Base-by-base conservation (phyloP, 1,140 invertebrate genomes). In the Cherax destructor region DNA sequence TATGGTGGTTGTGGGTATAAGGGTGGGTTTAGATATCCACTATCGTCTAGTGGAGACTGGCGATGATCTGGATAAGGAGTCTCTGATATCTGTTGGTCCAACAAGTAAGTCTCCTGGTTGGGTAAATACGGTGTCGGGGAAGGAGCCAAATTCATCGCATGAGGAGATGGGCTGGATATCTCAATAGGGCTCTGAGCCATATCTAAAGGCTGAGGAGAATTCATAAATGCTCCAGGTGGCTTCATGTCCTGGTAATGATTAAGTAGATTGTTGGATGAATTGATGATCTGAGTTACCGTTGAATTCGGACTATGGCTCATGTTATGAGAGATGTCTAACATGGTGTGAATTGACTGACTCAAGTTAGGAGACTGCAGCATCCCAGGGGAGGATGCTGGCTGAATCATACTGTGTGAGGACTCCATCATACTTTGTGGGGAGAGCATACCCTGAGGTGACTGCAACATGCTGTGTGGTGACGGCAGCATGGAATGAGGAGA, bases 201-300 rank as follows among this genome's bases (percentile, higher is more conserved):
- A 41, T 91, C 89, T n/a, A 91, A 61, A 72, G 89, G 86, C 83
- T 91, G 89, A 49, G 89, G 89, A 49, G 89, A 91, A 50, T 91
- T 91, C 72, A 91, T 79, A 50, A 91, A 91, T 52, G 89, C 69
- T 77, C 65, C 89, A 47, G 89, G 87, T 21, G 87, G 89, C 56
- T 91, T 91, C 89, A 91, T 85, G n/a, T 91, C 89, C 30, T 91
- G 89, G 61, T 91, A 91, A 50, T 88, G 61, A 65, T 85, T 91
- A 61, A 91, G 83, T 84, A 91, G 76, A 52, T 69, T 91, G 83
- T 72, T 91, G 49, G 69, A 65, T 47, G 76, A 77, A 18, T 78
- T 85, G 30, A 91, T 85, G 47, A 91, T 91, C 41, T 91, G 89
- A 78, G 89, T 84, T 69, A 91, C 83, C 80, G 89, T 79, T 47